Evolutionary conservation across 2,113 vertebrate species (phyloP).

Genomic region (Mus pahari): DNA sequence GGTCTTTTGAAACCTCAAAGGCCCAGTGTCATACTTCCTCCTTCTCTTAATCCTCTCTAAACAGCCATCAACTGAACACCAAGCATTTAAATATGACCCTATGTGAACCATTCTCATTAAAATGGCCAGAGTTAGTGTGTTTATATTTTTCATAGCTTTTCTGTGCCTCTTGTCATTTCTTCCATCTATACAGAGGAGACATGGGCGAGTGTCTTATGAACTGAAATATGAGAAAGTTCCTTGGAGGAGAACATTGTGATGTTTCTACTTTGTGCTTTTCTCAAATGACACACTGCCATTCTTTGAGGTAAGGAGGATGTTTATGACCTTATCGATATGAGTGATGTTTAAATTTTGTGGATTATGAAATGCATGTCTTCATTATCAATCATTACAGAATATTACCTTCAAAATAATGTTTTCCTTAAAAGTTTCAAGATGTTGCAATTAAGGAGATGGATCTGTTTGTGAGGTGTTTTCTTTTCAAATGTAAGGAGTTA

Average conservation of each 20-base stretch:
- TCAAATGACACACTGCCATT: background rate
- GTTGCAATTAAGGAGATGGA: background rate
- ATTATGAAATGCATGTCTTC: background rate
- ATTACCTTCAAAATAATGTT: background rate
- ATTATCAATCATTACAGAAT: background rate
- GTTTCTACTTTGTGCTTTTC: background rate
- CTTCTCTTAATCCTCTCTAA: background rate
- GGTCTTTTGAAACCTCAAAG: background rate
- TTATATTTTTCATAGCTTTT: background rate
- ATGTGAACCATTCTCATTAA: background rate
- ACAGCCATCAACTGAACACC: background rate
- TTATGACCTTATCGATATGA: background rate
- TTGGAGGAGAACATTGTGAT: background rate
- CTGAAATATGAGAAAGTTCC: fast-evolving
- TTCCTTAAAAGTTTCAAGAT: background rate
- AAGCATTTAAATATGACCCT: background rate
- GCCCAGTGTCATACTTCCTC: background rate
- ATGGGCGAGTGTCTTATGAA: background rate
- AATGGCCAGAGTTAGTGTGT: background rate
- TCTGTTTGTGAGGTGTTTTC: background rate
- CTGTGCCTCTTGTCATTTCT: background rate
- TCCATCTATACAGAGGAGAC: background rate
- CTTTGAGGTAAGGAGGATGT: background rate
- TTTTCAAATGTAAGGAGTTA: background rate
- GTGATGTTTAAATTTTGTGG: background rate